Conservation (phyloP, 2,888 invertebrate genomes). For the Eulithis testata region DNA sequence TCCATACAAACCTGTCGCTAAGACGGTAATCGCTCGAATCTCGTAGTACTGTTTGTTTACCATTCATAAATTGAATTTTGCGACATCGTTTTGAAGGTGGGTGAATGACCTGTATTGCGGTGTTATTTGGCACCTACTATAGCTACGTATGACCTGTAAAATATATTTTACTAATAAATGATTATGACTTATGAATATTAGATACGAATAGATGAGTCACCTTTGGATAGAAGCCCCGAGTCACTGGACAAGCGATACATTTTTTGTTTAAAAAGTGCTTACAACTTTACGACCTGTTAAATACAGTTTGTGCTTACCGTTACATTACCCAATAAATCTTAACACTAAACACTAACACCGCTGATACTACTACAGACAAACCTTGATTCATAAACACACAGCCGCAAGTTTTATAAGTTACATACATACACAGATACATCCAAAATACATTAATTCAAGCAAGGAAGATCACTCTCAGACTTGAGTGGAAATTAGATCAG, state of each 20-base stretch:
- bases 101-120: too few relatives aligned
- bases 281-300: constrained; percentile 1
- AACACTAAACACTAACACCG: constrained; percentile 21
- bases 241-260: not conserved
- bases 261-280: not conserved
- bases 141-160: too few relatives aligned
- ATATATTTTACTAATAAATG: too few relatives aligned
- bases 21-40: too few relatives aligned
- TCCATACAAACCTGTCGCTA: too few relatives aligned
- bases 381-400: constrained; percentile 31
- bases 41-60: too few relatives aligned
- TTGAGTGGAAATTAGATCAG: not conserved
- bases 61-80: too few relatives aligned
- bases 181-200: too few relatives aligned
- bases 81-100: too few relatives aligned
- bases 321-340: not conserved
- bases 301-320: constrained; percentile 17
- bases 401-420: constrained; percentile 30
- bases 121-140: too few relatives aligned
- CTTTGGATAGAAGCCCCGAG: not conserved
- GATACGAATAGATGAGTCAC: too few relatives aligned
- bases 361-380: constrained; percentile 16
- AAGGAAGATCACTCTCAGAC: not conserved
- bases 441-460: constrained; percentile 10
- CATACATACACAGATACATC: constrained; percentile 22